phyloP scores from a whole-genome alignment of 2,113 vertebrate genomes.

The Misgurnus anguillicaudatus region DNA sequence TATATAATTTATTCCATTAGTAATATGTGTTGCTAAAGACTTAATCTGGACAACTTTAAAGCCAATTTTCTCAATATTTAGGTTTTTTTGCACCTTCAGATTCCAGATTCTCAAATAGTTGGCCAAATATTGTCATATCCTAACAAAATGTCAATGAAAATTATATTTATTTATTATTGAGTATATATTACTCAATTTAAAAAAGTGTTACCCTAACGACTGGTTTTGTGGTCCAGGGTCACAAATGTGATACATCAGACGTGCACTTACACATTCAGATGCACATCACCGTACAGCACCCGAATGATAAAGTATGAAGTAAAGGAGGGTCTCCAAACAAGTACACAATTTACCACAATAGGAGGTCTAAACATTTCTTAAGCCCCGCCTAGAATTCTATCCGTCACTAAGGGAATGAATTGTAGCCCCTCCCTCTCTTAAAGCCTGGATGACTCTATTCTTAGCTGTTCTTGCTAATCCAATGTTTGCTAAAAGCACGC shows the following conservation, averaged over 20 bases:
- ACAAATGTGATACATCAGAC: background rate
- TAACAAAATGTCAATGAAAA: too few species aligned
- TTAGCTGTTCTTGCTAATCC: slow-evolving; percentile 42
- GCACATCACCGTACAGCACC: slow-evolving; percentile 12
- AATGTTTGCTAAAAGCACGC: slow-evolving; percentile 10
- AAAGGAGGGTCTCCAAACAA: background rate
- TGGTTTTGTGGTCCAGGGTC: too few species aligned
- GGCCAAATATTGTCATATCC: too few species aligned
- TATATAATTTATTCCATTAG: too few species aligned
- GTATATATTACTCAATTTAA: background rate
- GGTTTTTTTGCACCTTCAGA: too few species aligned
- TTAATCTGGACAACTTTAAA: too few species aligned
- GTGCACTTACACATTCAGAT: background rate
- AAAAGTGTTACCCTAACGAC: too few species aligned
- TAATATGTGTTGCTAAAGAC: too few species aligned
- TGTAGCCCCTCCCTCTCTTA: background rate
- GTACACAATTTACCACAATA: background rate
- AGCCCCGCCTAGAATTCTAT: background rate
- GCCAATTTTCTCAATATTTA: too few species aligned
- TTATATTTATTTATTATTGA: background rate
- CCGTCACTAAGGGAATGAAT: slow-evolving; percentile 26
- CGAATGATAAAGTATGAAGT: background rate
- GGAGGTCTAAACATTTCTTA: slow-evolving; percentile 10
- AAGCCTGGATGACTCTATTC: slow-evolving; percentile 36
- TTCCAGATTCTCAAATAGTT: too few species aligned